These are phyloP conservation scores for Cosmopolites sordidus DNA, from an alignment of 2,888 invertebrate species.

Conservation along the genomic window DNA sequence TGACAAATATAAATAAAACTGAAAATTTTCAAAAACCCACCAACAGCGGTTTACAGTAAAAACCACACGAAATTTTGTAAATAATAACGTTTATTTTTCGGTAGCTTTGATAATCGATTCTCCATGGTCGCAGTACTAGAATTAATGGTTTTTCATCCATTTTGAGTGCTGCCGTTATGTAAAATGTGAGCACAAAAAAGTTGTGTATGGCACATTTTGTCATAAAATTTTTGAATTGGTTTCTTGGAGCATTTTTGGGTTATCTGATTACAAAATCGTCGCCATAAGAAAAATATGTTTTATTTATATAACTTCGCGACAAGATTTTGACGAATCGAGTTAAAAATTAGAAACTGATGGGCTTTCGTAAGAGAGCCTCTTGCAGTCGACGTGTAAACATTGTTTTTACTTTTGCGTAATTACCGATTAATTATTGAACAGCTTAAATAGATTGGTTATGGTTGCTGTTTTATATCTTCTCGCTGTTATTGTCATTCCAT, in stretches of 20 bases:
- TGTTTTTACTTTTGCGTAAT: background rate
- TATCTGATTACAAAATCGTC: slow-evolving; percentile 14
- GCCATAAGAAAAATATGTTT: slow-evolving; percentile 15
- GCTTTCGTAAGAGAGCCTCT: slow-evolving; percentile 9
- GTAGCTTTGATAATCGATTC: slow-evolving; percentile 19
- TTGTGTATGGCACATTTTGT: slow-evolving; percentile 5
- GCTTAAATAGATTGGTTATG: background rate
- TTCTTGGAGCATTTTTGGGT: slow-evolving; percentile 15
- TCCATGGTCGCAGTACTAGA: slow-evolving; percentile 11
- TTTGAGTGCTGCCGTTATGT: slow-evolving; percentile 8
- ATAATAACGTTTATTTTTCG: slow-evolving; percentile 13
- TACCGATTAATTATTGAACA: background rate
- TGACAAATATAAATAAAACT: slow-evolving; percentile 1
- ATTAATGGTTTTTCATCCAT: slow-evolving; percentile 13
- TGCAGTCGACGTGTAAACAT: background rate
- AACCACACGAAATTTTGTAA: slow-evolving; percentile 15
- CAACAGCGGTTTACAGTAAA: background rate
- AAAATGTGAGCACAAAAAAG: slow-evolving; percentile 11
- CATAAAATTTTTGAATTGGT: slow-evolving; percentile 2
- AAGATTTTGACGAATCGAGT: slow-evolving; percentile 12
- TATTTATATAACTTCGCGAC: slow-evolving; percentile 15
- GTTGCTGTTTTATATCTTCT: background rate
- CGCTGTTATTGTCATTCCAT: no score
- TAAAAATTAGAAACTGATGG: slow-evolving; percentile 17
- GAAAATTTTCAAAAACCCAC: background rate